A percentile compares a stretch with the other conserved stretches of the same genome.
Evolutionary conservation across 1,140 invertebrate genomes (phyloP).

Genomic region (Apis cerana): DNA sequence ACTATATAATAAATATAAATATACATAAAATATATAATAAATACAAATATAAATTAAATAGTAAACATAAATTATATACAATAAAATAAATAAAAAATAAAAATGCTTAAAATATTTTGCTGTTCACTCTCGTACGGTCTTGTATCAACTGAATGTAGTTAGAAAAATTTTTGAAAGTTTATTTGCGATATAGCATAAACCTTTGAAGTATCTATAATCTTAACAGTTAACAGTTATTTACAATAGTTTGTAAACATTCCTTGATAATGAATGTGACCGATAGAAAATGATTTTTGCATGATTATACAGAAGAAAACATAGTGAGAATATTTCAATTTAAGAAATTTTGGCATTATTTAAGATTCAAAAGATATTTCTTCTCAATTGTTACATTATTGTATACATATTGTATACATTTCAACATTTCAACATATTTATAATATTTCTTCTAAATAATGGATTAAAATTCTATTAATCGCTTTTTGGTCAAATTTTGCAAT

Average conservation of each 20-base stretch:
- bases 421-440: too few relatives aligned
- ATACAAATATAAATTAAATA: not conserved
- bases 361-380: not conserved
- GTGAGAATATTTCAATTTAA: not conserved
- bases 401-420: too few relatives aligned
- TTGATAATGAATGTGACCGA: too few relatives aligned
- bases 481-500: too few relatives aligned
- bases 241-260: too few relatives aligned
- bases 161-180: not conserved
- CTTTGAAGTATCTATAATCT: not conserved
- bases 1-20: not conserved
- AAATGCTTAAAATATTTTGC: not conserved
- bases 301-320: not conserved
- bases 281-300: not conserved
- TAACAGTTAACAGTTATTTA: not conserved
- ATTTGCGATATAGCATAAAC: not conserved
- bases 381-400: not conserved
- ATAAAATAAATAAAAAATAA: not conserved
- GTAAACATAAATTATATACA: not conserved
- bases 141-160: constrained; percentile 3
- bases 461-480: too few relatives aligned
- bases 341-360: not conserved
- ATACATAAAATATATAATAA: not conserved
- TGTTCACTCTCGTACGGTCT: not conserved
- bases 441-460: too few relatives aligned